Evolutionary conservation across 2,797 vertebrate genomes (phyloP), one percentile per base, ranked within the genome.

Genomic region (Taeniopygia guttata): DNA sequence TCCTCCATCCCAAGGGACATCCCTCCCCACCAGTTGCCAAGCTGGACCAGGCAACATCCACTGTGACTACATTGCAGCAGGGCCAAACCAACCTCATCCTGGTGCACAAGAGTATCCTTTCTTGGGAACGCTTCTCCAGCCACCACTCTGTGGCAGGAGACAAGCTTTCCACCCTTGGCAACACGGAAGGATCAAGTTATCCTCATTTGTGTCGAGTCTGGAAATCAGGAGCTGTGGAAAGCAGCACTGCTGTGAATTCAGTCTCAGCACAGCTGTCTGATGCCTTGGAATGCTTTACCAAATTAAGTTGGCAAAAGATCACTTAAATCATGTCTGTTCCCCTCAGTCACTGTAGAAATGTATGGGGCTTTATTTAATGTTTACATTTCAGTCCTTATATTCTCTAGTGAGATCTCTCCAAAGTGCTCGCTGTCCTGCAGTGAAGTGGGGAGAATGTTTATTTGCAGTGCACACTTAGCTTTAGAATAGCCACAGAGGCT

Each of bases 71-170:
- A 1, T 1, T 98, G 94, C 98, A 98, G 82, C 96, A 94, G 90
- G 98, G 98, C 45, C 97, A 98, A 12, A 95, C 96, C 52, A 98
- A 86, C 87, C 93, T 98, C 8, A 17, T 98, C 32, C 97, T 98
- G 8, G 79, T 94, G 69, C 98, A 98, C 96, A 98, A 94, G 94
- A 98, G 94, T 98, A 98, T 98, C 98, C 98, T 98, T 95, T 92
- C 16, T 27, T 2, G 5, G 4, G n/a, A 49, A 2, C 42, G 46
- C 62, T 92, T 34, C 77, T 68, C 59, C 55, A 46, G 45, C 55
- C n/a, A 23, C 14, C 10, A 13, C 64, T 55, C 68, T 1, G 6
- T 87, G 67, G 48, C 76, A 49, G 82, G 55, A 82, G 34, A 32
- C 23, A 63, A 42, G 69, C 84, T 73, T 87, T 70, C 62, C 64